Percentiles rank a stretch among this genome's conserved stretches.
phyloP scores from a whole-genome alignment of 2,113 vertebrate genomes.

The Ictalurus punctatus region DNA sequence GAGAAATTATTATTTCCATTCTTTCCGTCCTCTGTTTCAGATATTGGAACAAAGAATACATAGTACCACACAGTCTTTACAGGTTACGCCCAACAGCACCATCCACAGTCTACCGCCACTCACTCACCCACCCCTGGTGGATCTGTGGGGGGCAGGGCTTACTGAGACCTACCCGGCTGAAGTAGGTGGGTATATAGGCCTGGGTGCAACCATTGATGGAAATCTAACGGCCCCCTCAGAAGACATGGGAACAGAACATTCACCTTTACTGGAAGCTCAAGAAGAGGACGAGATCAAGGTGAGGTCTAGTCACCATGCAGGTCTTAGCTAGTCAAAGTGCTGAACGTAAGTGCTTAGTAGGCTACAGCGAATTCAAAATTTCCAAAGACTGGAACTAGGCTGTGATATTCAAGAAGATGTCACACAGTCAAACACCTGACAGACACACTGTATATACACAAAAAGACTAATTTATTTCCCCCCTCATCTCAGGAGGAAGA shows the following conservation, averaged over 20 bases:
- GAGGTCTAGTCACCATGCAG: conserved; percentile 42
- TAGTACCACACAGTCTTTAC: conserved; percentile 76
- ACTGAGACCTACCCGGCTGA: conserved; percentile 75
- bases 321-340: background rate
- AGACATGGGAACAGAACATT: conserved; percentile 80
- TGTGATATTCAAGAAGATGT: background rate
- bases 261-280: conserved; percentile 82
- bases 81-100: conserved; percentile 79
- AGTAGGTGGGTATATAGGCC: conserved; percentile 77
- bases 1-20: background rate
- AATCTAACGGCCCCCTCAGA: conserved; percentile 69
- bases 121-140: conserved; percentile 80
- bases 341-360: background rate
- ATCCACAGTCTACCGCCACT: conserved; percentile 76
- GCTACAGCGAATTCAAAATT: background rate
- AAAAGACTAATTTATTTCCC: background rate
- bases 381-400: background rate
- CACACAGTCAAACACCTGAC: background rate
- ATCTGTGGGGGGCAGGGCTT: conserved; percentile 83
- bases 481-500: conserved; percentile 77
- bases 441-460: background rate
- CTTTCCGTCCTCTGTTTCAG: conserved; percentile 55
- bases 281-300: conserved; percentile 77
- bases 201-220: conserved; percentile 76
- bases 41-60: conserved; percentile 73